Percentiles rank a stretch among this genome's conserved stretches.
Evolutionary conservation across 2,888 invertebrate genomes (phyloP).

Genomic region (Tanytarsus gracilentus): DNA sequence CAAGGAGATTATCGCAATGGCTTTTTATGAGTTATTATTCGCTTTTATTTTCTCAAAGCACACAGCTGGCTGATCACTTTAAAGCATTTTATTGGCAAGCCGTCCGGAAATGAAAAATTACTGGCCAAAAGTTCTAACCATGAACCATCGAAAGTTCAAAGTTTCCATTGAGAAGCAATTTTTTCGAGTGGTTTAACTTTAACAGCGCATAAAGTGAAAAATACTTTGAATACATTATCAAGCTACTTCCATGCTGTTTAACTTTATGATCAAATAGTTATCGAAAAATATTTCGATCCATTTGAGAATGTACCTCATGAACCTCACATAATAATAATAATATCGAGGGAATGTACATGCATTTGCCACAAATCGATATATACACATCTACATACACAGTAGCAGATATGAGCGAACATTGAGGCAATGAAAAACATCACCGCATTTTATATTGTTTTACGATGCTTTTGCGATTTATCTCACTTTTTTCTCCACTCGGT

Average conservation of each 20-base stretch:
- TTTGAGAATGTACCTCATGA: not conserved
- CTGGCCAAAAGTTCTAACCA: no score
- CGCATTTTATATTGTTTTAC: constrained; percentile 24
- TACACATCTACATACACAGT: not conserved
- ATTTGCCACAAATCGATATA: not conserved
- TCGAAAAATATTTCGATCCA: no score
- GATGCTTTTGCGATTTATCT: constrained; percentile 24
- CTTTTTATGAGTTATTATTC: not conserved
- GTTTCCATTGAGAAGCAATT: no score
- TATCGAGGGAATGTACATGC: not conserved
- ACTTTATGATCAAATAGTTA: constrained; percentile 9
- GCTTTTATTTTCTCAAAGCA: not conserved
- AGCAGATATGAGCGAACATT: not conserved
- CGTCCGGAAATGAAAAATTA: no score
- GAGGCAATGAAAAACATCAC: not conserved
- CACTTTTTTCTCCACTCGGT: not conserved
- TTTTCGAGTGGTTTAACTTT: no score
- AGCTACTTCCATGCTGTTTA: constrained; percentile 1
- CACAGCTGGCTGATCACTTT: no score
- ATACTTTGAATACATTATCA: no score
- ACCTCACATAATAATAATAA: not conserved
- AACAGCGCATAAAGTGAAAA: no score
- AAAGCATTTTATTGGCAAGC: no score
- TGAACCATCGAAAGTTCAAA: no score
- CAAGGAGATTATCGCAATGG: not conserved